Evolutionary conservation across 35 echinoderm and acorn worm species (phyloP), one percentile per base, ranked within the genome.

Genomic region (Lytechinus variegatus): DNA sequence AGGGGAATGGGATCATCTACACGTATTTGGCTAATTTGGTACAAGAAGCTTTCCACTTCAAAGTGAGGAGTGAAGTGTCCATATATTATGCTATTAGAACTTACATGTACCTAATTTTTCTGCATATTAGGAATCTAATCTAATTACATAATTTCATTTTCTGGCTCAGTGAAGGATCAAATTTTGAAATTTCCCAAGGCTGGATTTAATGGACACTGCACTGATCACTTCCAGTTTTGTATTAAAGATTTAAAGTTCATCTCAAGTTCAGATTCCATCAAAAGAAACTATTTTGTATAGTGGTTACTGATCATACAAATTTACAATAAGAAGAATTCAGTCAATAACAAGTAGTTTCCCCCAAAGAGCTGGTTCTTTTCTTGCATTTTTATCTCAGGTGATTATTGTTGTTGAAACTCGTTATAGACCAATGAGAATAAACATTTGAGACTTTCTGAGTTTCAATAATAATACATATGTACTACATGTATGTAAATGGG

Each of bases 171-270:
- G 66, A 79, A 79, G 66, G 66, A 79, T 79, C 19, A 79, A 79
- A 79, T 79, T 79, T 79, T n/a, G 66, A 79, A 79, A 79, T n/a
- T 79, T n/a, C 66, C 66, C 66, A 79, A 79, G 66, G 66, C 66
- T 79, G 24, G 4, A 79, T 79, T 79, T 79, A 21, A 79, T 79
- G 66, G 66, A 79, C 66, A 19, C n/a, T 79, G 19, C 66, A 79
- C 66, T 79, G 8, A 79, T 79, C 66, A 79, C 66, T 79, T 79
- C 19, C 21, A 79, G 66, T 79, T 79, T 79, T 24, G 33, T 44
- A 44, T 24, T 24, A 4, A 79, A 79, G 66, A n/a, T 79, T 24
- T 24, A 4, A 79, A 79, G 66, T 79, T 79, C 66, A 79, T 79
- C 66, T 79, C 21, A 79, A 79, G 66, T 79, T 79, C 66, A 79